These are phyloP conservation scores for Neopipo cinnamomea DNA, from an alignment of 2,113 vertebrate genomes.

Conservation along the genomic window DNA sequence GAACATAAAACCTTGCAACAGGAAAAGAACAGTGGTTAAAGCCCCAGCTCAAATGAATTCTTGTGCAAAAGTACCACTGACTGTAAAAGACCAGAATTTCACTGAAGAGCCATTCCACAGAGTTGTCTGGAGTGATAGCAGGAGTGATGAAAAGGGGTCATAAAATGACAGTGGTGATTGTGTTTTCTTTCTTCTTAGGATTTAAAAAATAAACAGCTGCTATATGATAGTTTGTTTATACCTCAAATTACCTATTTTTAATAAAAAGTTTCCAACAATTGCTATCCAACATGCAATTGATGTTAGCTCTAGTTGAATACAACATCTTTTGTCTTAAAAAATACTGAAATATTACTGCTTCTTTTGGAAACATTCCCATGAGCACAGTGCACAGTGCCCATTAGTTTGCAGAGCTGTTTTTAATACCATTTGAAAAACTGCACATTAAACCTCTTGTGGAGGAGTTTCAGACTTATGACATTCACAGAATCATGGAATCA, in stretches of 20 bases:
- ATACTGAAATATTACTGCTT: background rate
- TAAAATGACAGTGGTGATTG: background rate
- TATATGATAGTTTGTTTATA: background rate
- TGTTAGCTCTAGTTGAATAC: background rate
- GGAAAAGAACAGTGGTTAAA: background rate
- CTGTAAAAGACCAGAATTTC: background rate
- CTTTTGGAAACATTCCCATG: background rate
- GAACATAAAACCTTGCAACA: background rate
- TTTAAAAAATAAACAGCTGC: background rate
- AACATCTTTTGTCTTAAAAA: background rate
- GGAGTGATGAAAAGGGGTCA: background rate
- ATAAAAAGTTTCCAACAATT: background rate
- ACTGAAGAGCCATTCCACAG: background rate
- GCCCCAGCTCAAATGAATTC: background rate
- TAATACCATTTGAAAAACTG: background rate
- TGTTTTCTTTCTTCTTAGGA: background rate
- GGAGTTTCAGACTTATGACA: background rate
- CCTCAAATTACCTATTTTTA: background rate
- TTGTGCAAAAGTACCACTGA: background rate
- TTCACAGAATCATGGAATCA: background rate
- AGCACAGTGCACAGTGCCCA: background rate
- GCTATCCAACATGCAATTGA: background rate
- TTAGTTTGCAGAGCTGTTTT: background rate
- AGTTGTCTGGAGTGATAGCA: background rate
- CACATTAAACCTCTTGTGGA: background rate